phyloP scores from a whole-genome alignment of 2,797 vertebrate genomes.

The Centroberyx gerrardi region DNA sequence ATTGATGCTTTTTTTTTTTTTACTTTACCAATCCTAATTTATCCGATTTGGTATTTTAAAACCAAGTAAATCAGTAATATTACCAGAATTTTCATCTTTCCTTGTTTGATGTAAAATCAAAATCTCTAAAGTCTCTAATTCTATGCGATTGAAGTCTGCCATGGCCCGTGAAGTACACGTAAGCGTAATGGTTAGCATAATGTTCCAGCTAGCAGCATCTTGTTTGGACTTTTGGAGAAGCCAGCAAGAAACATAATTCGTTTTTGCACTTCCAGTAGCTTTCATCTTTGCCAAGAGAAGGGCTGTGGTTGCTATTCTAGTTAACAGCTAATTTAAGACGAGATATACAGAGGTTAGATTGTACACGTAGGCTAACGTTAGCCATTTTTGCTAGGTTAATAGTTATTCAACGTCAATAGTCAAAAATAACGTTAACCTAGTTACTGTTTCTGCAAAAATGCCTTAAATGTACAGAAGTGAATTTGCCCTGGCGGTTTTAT shows the following conservation, averaged over 20 bases:
- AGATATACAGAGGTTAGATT: too few relatives aligned
- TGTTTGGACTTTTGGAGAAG: neutral
- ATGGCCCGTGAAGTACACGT: slow-evolving; percentile 63
- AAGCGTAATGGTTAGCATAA: slow-evolving; percentile 34
- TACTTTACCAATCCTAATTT: neutral
- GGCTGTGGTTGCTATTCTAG: neutral
- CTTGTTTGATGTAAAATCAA: neutral
- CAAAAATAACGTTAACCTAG: too few relatives aligned
- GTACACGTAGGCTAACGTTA: too few relatives aligned
- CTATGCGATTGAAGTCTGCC: neutral
- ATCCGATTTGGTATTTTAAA: rapidly evolving
- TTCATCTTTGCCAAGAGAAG: too few relatives aligned
- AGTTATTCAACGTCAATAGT: too few relatives aligned
- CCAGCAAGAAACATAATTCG: neutral
- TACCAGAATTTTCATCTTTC: too few relatives aligned
- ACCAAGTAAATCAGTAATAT: rapidly evolving
- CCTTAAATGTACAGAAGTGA: neutral
- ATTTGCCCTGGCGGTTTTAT: neutral
- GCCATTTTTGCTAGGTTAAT: too few relatives aligned
- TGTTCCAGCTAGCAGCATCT: neutral
- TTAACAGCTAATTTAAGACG: too few relatives aligned
- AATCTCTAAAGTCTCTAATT: neutral
- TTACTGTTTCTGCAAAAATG: too few relatives aligned
- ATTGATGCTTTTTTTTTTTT: neutral
- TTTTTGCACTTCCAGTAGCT: neutral